Evolutionary conservation across 2,888 invertebrate genomes (phyloP), one percentile per base, ranked within the genome.

Genomic region (Trypoxylon attenuatum): DNA sequence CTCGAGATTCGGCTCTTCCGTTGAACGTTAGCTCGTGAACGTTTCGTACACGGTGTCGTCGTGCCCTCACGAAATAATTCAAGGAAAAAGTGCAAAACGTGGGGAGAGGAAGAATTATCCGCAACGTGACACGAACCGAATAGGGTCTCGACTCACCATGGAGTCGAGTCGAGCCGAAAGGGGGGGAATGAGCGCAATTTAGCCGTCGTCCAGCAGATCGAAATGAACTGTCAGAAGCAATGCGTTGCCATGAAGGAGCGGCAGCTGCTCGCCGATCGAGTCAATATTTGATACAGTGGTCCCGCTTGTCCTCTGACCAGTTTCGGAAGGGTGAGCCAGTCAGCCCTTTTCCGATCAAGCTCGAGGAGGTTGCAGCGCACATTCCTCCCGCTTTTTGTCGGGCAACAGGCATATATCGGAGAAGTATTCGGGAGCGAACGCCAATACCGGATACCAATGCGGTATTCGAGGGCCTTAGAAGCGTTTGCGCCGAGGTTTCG

Each of bases 201-300:
- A 21, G 13, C 38, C 39, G 43, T 21, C 23, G 10, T 33, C 13
- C 33, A 13, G 33, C 4, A 6, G 33, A 29, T 46, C 56, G 64
- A 72, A 74, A 74, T 70, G 68, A 69, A 72, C 68, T 62, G 71
- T 74, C 67, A 64, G 68, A 61, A 55, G 66, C 56, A 62, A 53
- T 54, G 66, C 41, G 64, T 38, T 61, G 58, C 54, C 45, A 41
- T 49, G 78, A 80, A 82, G 79, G 82, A 80, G 75, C 75, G 68
- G 81, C 80, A 82, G 83, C 80, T 81, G 82, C 79, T 71, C 46
- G 75, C 71, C 70, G 74, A 73, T 72, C 79, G 71, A 74, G 75
- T 77, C 83, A 78, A 82, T 83, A 79, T 78, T 82, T 75, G 82
- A 83, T 83, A 80, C 82, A 77, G 74, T 71, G 77, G 69, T 59